Base-by-base conservation (phyloP, 1,140 invertebrate genomes). In the Oreohelix idahoensis region DNA sequence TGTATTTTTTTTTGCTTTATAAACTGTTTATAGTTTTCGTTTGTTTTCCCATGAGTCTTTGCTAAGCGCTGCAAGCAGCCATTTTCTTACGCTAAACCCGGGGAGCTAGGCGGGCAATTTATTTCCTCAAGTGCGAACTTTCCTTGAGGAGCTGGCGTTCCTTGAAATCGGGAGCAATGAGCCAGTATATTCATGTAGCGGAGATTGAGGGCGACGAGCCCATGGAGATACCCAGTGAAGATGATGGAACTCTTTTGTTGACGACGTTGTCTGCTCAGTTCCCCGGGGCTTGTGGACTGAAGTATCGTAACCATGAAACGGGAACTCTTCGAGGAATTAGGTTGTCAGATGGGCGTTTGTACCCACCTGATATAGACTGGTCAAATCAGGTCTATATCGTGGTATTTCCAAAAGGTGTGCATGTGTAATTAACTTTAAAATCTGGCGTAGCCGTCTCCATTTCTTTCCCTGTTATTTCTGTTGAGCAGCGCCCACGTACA, bases 401-500 rank as follows among this genome's bases (percentile, higher is more conserved):
- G 93, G 97, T 98, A 84, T 98, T 98, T 93, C 97, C 97, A n/a
- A 99, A 99, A 96, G 96, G 96, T 97, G 89, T 85, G 84, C n/a
- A n/a, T n/a, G n/a, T n/a, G n/a, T n/a, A n/a, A n/a, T n/a, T n/a
- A n/a, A n/a, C n/a, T n/a, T n/a, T n/a, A n/a, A n/a, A n/a, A n/a
- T n/a, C n/a, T n/a, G n/a, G n/a, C n/a, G n/a, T n/a, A n/a, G n/a
- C n/a, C n/a, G n/a, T n/a, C n/a, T n/a, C n/a, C n/a, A n/a, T n/a
- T n/a, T n/a, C n/a, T n/a, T n/a, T n/a, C n/a, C n/a, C n/a, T n/a
- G n/a, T n/a, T n/a, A n/a, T n/a, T n/a, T n/a, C n/a, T n/a, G n/a
- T n/a, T n/a, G n/a, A n/a, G n/a, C n/a, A n/a, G n/a, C n/a, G n/a
- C n/a, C n/a, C n/a, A n/a, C n/a, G n/a, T n/a, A n/a, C n/a, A n/a